phyloP scores from a whole-genome alignment of 2,888 invertebrate species.

The Mellilla xanthometata region DNA sequence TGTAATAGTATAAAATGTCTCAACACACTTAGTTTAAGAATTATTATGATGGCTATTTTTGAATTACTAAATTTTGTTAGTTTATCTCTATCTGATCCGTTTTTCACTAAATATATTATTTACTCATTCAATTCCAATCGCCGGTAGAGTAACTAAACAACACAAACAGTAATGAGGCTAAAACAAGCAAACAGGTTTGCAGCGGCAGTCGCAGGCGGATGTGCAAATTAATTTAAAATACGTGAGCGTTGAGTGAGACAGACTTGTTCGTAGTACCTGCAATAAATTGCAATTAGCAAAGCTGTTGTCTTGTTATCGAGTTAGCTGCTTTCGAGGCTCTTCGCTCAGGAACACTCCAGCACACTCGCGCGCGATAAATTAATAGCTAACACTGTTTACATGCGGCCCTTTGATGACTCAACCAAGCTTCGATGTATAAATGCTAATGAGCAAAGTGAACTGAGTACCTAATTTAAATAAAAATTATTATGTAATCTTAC shows the following conservation, averaged over 20 bases:
- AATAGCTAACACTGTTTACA: slow-evolving; percentile 54
- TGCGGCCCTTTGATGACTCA: slow-evolving; percentile 9
- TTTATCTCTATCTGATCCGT: too few species aligned
- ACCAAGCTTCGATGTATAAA: slow-evolving; percentile 1
- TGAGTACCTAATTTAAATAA: too few species aligned
- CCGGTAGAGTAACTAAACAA: too few species aligned
- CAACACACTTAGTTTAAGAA: too few species aligned
- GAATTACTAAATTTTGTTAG: too few species aligned
- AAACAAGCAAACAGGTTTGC: slow-evolving; percentile 32
- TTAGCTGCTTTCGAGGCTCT: slow-evolving; percentile 74
- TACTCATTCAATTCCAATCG: too few species aligned
- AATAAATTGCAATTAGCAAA: slow-evolving; percentile 82
- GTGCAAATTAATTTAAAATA: slow-evolving; percentile 79
- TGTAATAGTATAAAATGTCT: too few species aligned
- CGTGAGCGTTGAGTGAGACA: slow-evolving; percentile 73
- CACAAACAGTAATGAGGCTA: slow-evolving; percentile 2
- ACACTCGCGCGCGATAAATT: slow-evolving; percentile 57
- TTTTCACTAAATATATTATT: too few species aligned
- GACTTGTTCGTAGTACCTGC: slow-evolving; percentile 80
- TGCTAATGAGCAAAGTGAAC: slow-evolving; percentile 6
- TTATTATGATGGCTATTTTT: too few species aligned
- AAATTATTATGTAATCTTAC: too few species aligned
- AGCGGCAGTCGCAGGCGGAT: slow-evolving; percentile 57
- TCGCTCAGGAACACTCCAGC: slow-evolving; percentile 57
- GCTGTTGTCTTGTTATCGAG: slow-evolving; percentile 81